phyloP scores from a whole-genome alignment of 2,888 invertebrate genomes.

The Dryadula phaetusa region DNA sequence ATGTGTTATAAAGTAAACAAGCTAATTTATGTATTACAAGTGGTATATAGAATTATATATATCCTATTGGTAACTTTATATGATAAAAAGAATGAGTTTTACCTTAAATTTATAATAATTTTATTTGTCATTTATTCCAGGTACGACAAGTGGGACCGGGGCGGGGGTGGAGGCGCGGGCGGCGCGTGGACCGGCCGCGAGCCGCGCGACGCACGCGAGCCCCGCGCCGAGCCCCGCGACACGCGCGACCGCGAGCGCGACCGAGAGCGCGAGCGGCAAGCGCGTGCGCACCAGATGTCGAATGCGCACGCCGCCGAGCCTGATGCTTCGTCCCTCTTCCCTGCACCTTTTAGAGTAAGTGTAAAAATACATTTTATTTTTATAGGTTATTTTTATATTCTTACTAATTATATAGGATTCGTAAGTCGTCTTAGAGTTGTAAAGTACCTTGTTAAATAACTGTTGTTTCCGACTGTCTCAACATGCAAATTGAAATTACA shows the following conservation, averaged over 20 bases:
- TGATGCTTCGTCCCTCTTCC: constrained; percentile 86
- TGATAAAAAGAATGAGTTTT: no score
- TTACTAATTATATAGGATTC: no score
- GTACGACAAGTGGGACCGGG: constrained; percentile 83
- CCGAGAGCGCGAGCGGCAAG: constrained; percentile 90
- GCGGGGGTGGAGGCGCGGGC: constrained; percentile 67
- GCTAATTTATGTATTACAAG: no score
- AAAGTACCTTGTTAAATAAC: no score
- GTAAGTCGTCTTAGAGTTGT: no score
- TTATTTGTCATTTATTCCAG: constrained; percentile 63
- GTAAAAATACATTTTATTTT: not conserved
- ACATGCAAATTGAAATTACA: no score
- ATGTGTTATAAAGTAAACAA: no score
- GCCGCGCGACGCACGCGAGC: constrained; percentile 61
- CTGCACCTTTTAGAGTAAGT: constrained; percentile 87
- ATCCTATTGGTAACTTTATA: no score
- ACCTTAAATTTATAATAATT: no score
- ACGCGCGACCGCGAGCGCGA: constrained; percentile 88
- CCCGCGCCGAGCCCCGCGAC: constrained; percentile 56
- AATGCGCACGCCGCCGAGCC: constrained; percentile 85
- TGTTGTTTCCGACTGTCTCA: no score
- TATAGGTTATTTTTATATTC: not conserved
- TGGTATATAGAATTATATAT: no score
- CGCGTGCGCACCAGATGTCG: constrained; percentile 90
- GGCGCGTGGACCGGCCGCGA: constrained; percentile 55